Percentiles rank a stretch among this genome's conserved stretches.
These are phyloP conservation scores for Phalacrocorax brasilianus DNA, from an alignment of 2,113 vertebrate genomes.

Conservation along the genomic window DNA sequence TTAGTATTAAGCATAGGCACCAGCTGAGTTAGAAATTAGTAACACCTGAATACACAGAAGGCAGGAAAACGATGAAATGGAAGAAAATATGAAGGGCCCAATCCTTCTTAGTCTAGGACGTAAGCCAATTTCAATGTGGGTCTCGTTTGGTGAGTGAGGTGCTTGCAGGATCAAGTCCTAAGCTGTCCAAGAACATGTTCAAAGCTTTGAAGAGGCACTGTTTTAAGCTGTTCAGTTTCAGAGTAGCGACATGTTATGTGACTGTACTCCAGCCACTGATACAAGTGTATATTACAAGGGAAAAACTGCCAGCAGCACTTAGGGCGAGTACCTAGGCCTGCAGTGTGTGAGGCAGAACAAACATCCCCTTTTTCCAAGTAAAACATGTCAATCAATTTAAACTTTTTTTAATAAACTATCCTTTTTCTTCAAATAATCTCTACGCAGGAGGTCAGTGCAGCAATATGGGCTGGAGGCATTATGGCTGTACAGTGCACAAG, in stretches of 20 bases:
- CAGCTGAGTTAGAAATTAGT: slow-evolving; percentile 5
- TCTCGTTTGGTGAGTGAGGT: neutral
- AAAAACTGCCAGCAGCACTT: neutral
- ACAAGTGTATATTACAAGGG: neutral
- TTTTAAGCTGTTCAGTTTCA: neutral
- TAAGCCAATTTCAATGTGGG: neutral
- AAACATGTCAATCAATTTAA: neutral
- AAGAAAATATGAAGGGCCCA: neutral
- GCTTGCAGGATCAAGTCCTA: neutral
- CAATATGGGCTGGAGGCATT: neutral
- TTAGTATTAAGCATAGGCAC: neutral
- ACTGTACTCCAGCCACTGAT: neutral
- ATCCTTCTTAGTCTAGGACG: neutral
- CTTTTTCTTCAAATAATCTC: neutral
- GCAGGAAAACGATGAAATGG: neutral
- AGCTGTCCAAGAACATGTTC: neutral
- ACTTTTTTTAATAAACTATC: neutral
- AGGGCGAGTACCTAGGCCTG: neutral
- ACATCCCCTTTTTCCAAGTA: neutral
- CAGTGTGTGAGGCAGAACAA: neutral
- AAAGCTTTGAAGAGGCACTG: neutral
- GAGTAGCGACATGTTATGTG: fast-evolving
- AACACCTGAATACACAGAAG: slow-evolving; percentile 32
- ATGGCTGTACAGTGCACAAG: fast-evolving
- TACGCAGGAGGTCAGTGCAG: neutral